Evolutionary conservation across 2,113 vertebrate genomes (phyloP).

Genomic region (Notiomystis cincta): DNA sequence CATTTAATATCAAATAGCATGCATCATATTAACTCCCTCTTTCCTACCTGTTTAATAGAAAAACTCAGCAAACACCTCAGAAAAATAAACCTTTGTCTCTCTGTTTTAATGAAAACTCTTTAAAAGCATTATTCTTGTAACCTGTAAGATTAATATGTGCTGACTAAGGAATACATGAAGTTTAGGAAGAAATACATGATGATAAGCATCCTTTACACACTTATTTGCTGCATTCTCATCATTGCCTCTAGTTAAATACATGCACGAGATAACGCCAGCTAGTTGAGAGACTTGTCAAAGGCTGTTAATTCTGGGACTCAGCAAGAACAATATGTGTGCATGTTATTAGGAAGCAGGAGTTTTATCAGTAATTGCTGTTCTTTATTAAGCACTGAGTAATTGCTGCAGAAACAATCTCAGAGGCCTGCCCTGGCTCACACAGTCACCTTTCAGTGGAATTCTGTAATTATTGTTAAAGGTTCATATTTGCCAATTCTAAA

Average conservation of each 20-base stretch:
- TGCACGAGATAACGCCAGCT: neutral
- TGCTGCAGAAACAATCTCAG: neutral
- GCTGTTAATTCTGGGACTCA: neutral
- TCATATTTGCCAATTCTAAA: neutral
- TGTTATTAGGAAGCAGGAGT: neutral
- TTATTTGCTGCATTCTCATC: neutral
- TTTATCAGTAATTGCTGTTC: neutral
- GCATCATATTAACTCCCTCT: neutral
- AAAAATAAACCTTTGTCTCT: neutral
- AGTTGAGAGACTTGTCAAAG: neutral
- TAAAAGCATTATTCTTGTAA: neutral
- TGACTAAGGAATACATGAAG: neutral
- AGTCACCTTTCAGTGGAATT: neutral
- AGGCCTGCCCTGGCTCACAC: neutral
- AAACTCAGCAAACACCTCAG: neutral
- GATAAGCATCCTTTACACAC: neutral
- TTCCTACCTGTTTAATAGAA: neutral
- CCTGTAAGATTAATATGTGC: neutral
- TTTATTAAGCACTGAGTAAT: neutral
- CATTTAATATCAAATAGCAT: neutral
- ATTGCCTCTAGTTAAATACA: neutral
- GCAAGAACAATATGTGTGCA: neutral
- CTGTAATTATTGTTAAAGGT: neutral
- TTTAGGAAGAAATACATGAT: neutral
- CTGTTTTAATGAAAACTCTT: neutral